phyloP scores from a whole-genome alignment of 2,113 vertebrate species.

The Burhinus oedicnemus region DNA sequence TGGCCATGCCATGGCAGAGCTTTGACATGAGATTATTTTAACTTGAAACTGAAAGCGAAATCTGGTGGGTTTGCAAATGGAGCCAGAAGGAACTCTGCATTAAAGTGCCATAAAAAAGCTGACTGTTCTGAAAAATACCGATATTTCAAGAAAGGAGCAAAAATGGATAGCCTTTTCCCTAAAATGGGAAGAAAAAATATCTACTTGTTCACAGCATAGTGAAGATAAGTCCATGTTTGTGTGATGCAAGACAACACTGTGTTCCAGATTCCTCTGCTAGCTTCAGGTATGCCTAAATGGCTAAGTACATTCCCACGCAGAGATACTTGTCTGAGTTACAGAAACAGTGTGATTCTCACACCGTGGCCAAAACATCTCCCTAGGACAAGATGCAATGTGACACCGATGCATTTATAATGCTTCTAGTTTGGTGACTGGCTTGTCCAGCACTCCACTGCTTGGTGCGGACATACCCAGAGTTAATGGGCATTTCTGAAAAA shows the following conservation, averaged over 20 bases:
- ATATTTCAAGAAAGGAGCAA: background rate
- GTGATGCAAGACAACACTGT: rapidly evolving
- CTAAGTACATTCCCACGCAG: background rate
- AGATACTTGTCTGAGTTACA: background rate
- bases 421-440: background rate
- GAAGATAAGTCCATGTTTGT: background rate
- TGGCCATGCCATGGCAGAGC: background rate
- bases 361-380: background rate
- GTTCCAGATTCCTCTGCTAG: background rate
- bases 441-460: background rate
- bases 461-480: background rate
- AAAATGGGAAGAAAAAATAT: background rate
- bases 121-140: background rate
- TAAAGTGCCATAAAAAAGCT: background rate
- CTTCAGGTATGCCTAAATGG: background rate
- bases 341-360: background rate
- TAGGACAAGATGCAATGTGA: background rate
- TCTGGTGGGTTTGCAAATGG: background rate
- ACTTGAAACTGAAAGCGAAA: background rate
- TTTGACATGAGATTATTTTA: background rate
- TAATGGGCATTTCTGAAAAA: background rate
- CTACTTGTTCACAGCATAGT: background rate
- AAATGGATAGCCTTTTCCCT: background rate
- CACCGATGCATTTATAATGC: background rate
- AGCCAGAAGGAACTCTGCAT: background rate